Percentiles rank a stretch among this genome's conserved stretches.
phyloP scores from a whole-genome alignment of 2,888 invertebrate species.

The Pseudoips prasinana region DNA sequence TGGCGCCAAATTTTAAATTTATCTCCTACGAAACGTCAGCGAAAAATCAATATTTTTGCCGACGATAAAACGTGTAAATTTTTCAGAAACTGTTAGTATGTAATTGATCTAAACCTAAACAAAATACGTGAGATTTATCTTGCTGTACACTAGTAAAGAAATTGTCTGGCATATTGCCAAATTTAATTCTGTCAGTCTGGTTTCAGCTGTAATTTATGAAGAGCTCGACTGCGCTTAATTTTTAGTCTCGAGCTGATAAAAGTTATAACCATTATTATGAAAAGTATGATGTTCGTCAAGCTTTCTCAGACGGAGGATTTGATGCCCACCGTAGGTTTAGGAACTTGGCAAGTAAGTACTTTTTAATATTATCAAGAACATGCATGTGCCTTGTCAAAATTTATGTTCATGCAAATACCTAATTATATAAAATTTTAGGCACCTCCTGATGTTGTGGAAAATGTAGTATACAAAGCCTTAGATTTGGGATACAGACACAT shows the following conservation, averaged over 20 bases:
- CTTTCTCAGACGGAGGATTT: conserved; percentile 73
- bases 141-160: too few species aligned
- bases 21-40: neutral
- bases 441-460: conserved; percentile 83
- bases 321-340: conserved; percentile 88
- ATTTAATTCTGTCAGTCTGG: conserved; percentile 44
- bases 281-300: conserved; percentile 68
- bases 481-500: conserved; percentile 88
- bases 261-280: conserved; percentile 41
- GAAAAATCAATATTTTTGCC: conserved; percentile 14
- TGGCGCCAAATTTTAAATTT: too few species aligned
- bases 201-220: conserved; percentile 44
- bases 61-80: neutral
- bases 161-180: conserved; percentile 56
- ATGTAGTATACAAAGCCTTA: conserved; percentile 84
- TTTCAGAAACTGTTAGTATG: too few species aligned
- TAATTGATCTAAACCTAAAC: too few species aligned
- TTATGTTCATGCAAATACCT: neutral
- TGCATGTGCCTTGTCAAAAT: neutral
- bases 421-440: conserved; percentile 62
- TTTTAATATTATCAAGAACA: too few species aligned
- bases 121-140: too few species aligned
- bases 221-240: conserved; percentile 34
- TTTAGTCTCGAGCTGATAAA: conserved; percentile 23
- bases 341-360: conserved; percentile 86